Percentiles rank a stretch among this genome's conserved stretches.
These are phyloP conservation scores for Drosophila nigromelanica DNA, from an alignment of 1,140 invertebrate genomes.

Conservation along the genomic window DNA sequence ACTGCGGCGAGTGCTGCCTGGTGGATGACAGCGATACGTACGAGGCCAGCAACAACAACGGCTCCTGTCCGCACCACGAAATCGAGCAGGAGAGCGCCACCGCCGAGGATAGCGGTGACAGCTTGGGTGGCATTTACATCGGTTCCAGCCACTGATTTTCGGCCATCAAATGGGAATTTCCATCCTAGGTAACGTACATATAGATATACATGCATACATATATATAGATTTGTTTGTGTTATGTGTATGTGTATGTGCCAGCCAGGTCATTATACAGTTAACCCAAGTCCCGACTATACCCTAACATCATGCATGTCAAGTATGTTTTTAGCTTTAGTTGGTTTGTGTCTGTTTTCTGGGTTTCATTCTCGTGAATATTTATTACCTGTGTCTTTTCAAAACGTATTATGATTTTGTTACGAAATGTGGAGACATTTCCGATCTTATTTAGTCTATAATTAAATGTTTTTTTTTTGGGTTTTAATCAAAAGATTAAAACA, in stretches of 20 bases:
- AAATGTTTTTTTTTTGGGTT: too few relatives aligned
- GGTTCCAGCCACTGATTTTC: slow-evolving; percentile 64
- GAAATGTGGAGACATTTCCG: too few relatives aligned
- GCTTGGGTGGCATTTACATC: slow-evolving; percentile 62
- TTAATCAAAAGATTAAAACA: too few relatives aligned
- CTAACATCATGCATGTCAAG: too few relatives aligned
- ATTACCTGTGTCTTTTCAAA: too few relatives aligned
- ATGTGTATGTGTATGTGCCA: not conserved
- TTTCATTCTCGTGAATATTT: too few relatives aligned
- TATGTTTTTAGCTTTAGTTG: too few relatives aligned
- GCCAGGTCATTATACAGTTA: not conserved
- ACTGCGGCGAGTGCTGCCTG: slow-evolving; percentile 71
- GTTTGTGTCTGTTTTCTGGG: too few relatives aligned
- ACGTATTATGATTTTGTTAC: too few relatives aligned
- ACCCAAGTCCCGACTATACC: too few relatives aligned
- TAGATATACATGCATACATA: not conserved
- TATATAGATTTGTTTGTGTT: slow-evolving; percentile 6
- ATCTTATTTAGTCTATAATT: too few relatives aligned
- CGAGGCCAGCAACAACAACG: slow-evolving; percentile 60
- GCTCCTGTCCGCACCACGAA: slow-evolving; percentile 28
- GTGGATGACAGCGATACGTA: slow-evolving; percentile 74
- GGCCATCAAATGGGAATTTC: slow-evolving; percentile 63
- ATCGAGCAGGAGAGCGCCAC: slow-evolving; percentile 45
- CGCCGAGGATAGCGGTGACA: slow-evolving; percentile 64
- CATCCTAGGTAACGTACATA: slow-evolving; percentile 24